Percentiles rank a stretch among this genome's conserved stretches.
Conservation (phyloP, 2,888 invertebrate genomes). For the Synanthedon myopaeformis region DNA sequence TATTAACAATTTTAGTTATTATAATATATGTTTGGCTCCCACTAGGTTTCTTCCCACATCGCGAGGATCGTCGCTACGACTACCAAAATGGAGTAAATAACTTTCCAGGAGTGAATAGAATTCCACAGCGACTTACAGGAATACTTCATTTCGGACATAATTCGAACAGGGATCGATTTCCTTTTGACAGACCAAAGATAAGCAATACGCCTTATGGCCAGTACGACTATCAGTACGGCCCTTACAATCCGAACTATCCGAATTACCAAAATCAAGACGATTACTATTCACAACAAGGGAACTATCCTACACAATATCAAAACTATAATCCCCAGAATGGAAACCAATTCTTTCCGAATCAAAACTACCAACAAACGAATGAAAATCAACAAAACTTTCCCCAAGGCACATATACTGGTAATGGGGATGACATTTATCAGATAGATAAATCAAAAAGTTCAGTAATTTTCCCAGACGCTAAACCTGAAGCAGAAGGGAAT, state of each 20-base stretch:
- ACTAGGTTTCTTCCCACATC: conserved; percentile 30
- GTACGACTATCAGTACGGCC: conserved; percentile 11
- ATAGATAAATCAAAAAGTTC: not conserved
- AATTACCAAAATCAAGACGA: conserved; percentile 14
- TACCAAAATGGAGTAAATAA: conserved; percentile 13
- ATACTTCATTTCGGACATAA: conserved; percentile 18
- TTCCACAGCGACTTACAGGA: conserved; percentile 19
- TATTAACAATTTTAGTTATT: no score
- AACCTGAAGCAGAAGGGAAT: not conserved
- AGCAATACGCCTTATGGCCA: conserved; percentile 6
- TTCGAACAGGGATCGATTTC: conserved; percentile 12
- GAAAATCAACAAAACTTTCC: not conserved
- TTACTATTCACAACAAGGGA: conserved; percentile 8
- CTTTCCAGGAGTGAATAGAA: conserved; percentile 16
- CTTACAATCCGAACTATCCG: conserved; percentile 6
- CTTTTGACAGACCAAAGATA: conserved; percentile 11
- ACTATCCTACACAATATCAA: not conserved
- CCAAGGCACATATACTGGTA: not conserved
- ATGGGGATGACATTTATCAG: not conserved
- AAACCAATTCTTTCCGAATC: not conserved
- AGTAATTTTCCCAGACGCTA: not conserved
- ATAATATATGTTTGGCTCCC: no score
- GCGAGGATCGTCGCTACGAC: conserved; percentile 19
- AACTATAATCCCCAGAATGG: not conserved
- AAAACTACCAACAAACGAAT: not conserved